Base-by-base conservation (phyloP, 2,113 vertebrate species). In the Leucosticte australis region DNA sequence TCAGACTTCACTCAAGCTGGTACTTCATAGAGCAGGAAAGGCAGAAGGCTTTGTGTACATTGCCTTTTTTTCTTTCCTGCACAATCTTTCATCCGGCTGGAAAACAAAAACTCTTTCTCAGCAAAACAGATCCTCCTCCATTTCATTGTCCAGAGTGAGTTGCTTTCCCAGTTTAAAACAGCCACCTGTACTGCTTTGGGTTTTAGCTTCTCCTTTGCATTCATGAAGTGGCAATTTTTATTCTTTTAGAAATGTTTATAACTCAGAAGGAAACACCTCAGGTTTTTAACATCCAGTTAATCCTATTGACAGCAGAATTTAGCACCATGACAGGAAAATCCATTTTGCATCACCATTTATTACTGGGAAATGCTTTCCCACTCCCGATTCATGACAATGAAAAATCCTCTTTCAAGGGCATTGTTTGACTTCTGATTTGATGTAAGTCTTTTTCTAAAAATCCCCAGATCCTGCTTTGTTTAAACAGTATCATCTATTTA, bases 331-430 rank as follows among this genome's bases (percentile, higher is more conserved):
- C 11, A 19, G 70, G 71, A 95, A 94, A 96, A 95, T 94, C 67
- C 70, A 85, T 89, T 96, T 96, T 91, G 39, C 75, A 46, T 82
- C 74, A 89, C 27, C 44, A 55, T 64, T 90, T 93, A 49, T 71
- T 81, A 79, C 47, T 23, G 47, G n/a, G 42, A 94, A 93, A 94
- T 63, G 22, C 76, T 74, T 78, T 74, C 33, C 35, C 55, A 12
- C 17, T 91, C 50, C 53, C 65, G 14, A 63, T 22, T 60, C 24
- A 16, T 47, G 56, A 67, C 42, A 89, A 70, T 28, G 24, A 95
- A 87, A 64, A 92, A 57, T 87, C 47, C 30, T 79, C 37, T 91
- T 92, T 55, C 37, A 46, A 83, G 57, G 41, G 18, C 33, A 73
- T 31, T 62, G 56, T 42, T 49, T 87, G 16, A 52, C 49, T 95